These are phyloP conservation scores for Ophiodon elongatus DNA, from an alignment of 2,113 vertebrate species.

Conservation along the genomic window DNA sequence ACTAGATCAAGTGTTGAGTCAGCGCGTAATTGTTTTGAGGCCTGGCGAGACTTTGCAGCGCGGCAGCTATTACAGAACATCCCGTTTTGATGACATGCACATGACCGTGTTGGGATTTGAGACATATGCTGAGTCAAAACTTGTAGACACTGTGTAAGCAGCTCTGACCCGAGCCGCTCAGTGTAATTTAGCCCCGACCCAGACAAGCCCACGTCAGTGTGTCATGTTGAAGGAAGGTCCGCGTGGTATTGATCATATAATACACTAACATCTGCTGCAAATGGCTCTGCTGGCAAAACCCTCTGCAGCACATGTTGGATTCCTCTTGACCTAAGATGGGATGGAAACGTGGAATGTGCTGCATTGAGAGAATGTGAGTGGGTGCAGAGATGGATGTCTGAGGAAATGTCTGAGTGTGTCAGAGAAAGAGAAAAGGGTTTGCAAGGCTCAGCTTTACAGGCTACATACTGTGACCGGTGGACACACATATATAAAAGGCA, in stretches of 20 bases:
- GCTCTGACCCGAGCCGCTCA: constrained; percentile 22
- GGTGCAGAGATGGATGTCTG: constrained; percentile 29
- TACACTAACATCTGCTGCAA: constrained; percentile 52
- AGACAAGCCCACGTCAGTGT: not conserved
- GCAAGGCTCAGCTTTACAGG: constrained; percentile 24
- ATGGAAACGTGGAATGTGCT: constrained; percentile 44
- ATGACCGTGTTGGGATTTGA: constrained; percentile 21
- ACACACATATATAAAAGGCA: not conserved
- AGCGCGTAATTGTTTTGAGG: constrained; percentile 27
- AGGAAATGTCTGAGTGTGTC: constrained; percentile 9
- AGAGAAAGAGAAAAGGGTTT: constrained; percentile 15
- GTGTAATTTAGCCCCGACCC: not conserved
- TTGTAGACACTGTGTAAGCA: constrained; percentile 30
- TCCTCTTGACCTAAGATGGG: constrained; percentile 18
- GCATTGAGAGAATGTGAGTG: constrained; percentile 25
- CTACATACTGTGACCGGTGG: not conserved
- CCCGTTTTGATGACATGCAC: constrained; percentile 28
- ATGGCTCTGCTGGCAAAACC: constrained; percentile 37
- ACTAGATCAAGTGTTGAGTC: constrained; percentile 33
- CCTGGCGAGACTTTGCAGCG: constrained; percentile 13
- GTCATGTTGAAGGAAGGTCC: constrained; percentile 25
- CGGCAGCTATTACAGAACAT: constrained; percentile 16
- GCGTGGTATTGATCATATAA: constrained; percentile 7
- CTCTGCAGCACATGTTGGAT: constrained; percentile 33
- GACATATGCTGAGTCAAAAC: constrained; percentile 46